Evolutionary conservation across 1,140 invertebrate genomes (phyloP), one percentile per base, ranked within the genome.

Genomic region (Leptinotarsa texana): DNA sequence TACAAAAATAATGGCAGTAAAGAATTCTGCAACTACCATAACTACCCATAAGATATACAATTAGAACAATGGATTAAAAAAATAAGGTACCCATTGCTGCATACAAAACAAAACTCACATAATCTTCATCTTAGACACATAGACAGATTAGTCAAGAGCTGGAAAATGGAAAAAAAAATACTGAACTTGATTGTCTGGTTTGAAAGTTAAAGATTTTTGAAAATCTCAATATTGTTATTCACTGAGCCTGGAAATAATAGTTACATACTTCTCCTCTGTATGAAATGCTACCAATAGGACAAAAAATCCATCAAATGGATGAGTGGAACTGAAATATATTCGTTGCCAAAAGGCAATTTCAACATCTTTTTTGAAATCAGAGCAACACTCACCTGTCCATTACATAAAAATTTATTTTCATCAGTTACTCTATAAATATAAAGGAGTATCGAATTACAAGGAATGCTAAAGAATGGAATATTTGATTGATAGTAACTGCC

Each of bases 201-300:
- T 57, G 51, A 33, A 33, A 33, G 27, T 33, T 8, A 33, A 33
- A 33, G 5, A 33, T 33, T 33, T 33, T 33, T 33, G 6, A 57
- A 57, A 57, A 17, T 57, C 51, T 17, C 51, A 57, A 57, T 51
- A n/a, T 17, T 51, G 4, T 33, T 33, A 33, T 33, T 33, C 6
- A 33, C n/a, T 17, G n/a, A 15, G 51, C 13, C 13, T 57, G 15
- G 5, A 57, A 57, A 57, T 57, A 57, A 57, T 57, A 57, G 51
- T 57, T 57, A 57, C 51, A 57, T n/a, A 57, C 51, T 57, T 57
- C 51, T 33, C 27, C 27, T 57, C 51, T 57, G 51, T 57, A 57
- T 57, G 17, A 57, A 57, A n/a, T 57, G 51, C 51, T 57, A n/a
- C 3, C 15, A 57, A 17, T 57, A 57, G 51, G 51, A 57, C 13